Evolutionary conservation across 2,113 vertebrate species (phyloP), one percentile per base, ranked within the genome.

Genomic region (Notarius quadriscutis): DNA sequence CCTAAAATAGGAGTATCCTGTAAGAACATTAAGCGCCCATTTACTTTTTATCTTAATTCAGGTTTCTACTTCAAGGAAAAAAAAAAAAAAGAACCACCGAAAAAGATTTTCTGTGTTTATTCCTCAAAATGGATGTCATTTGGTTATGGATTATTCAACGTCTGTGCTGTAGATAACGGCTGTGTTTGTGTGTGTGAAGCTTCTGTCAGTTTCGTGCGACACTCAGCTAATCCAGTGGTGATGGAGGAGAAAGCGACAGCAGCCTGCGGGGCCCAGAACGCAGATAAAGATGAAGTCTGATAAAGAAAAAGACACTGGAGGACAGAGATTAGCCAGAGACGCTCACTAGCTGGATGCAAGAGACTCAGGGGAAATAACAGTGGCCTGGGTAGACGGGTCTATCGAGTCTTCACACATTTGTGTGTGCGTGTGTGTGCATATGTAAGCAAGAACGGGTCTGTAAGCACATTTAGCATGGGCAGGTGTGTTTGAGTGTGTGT

Each of bases 201-300:
- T 50, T 50, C 81, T 72, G 50, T 79, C 80, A 72, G 72, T 85
- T 80, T 63, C 77, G 58, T 30, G 81, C 65, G 65, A 51, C 62
- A 83, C 80, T 81, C 85, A 77, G 79, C 79, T 90, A 90, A 90
- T 88, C 87, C 84, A 87, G 87, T 87, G 55, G 53, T 53, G 34
- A 27, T 87, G 74, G 83, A 83, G 74, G 77, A 12, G 17, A 34
- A 78, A 72, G 83, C 50, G 53, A 17, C 50, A 58, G 84, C 34
- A 51, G 71, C 78, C 87, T 75, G 81, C 58, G 25, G 71, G 63
- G 81, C 25, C 69, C 57, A 78, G 57, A 63, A 77, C 80, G 65
- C 67, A 69, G 84, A 86, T 84, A 34, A 72, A 88, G 89, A 90
- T 90, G 55, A 20, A 62, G 80, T 9, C 89, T 41, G 86, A 88